Evolutionary conservation across 1,140 invertebrate genomes (phyloP), one percentile per base, ranked within the genome.

Genomic region (Ceratosolen fusciceps): DNA sequence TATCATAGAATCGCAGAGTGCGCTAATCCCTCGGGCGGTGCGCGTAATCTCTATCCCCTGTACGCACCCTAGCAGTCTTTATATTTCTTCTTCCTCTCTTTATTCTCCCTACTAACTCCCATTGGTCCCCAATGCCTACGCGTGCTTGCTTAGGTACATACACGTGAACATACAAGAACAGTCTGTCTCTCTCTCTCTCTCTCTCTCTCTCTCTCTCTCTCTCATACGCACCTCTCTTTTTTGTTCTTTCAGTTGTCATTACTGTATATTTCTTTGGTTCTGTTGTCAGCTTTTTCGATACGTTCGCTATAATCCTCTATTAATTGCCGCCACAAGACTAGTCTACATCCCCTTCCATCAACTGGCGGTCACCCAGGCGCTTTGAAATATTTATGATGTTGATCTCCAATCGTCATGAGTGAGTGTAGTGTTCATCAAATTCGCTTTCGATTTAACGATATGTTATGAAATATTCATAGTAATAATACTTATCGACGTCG

Each of bases 291-390:
- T 84, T 71, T 81, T 74, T 81, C 77, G 78, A 74, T 71, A 81
- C 80, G 24, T 47, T 34, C 70, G 80, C 81, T 83, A 82, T 89
- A 89, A 90, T 90, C 87, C 89, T 87, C 86, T 87, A 90, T 90
- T 90, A 90, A 90, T 90, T 89, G 88, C 87, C 83, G 83, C 85
- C 85, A 86, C 88, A 88, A 89, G 86, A 87, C 52, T 54, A 12
- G 26, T 21, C 60, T 26, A n/a, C 29, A 5, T 58, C 43, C 62
- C 39, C 29, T n/a, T n/a, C n/a, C n/a, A n/a, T n/a, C 39, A 16
- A 56, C 58, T 29, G 1, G 1, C 26, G 26, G 43, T 71, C 31
- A 65, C 31, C 26, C 8, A 70, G 60, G 31, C 14, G 54, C 68
- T 77, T 80, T 81, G 74, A 81, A 81, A 81, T 81, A 77, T 81